Evolutionary conservation across 2,797 vertebrate species (phyloP), one percentile per base, ranked within the genome.

Genomic region (Selene dorsalis): DNA sequence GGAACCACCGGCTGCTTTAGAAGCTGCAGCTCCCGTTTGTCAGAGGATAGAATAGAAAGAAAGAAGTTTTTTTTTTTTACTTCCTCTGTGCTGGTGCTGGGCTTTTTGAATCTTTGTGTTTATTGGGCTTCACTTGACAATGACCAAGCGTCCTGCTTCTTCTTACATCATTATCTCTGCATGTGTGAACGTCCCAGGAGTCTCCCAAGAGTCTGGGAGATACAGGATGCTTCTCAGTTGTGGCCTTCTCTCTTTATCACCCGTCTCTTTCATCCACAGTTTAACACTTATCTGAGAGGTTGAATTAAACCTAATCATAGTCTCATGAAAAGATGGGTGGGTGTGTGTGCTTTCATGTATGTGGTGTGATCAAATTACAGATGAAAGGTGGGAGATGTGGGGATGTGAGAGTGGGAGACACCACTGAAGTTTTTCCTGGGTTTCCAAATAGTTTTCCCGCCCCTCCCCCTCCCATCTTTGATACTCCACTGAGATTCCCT

Each of bases 331-430:
- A 69, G 79, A 75, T 67, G 62, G 84, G 60, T 67, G 59, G 32
- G 2, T 12, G 24, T 52, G 24, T 52, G 71, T 24, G 35, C 81
- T 74, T 82, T 73, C 28, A 63, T 85, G 76, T 59, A 35, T 67
- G 35, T 50, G 18, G 45, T 35, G 69, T 56, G 71, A 85, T 85
- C 64, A 69, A 69, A 63, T 43, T 52, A 3, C 67, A 76, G 48
- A 86, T 84, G 76, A 91, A 87, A 87, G 82, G 20, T 43, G 61
- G 5, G 58, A 62, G 32, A 58, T 67, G 55, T 26, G n/a, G n/a
- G n/a, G n/a, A n/a, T n/a, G n/a, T 24, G 53, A 43, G 50, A 58
- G 55, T 18, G n/a, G 22, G 50, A 71, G 63, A 52, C 50, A 20
- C 71, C 50, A 30, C 39, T 56, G 63, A 57, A 71, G 73, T 80